Conservation (phyloP, 2,113 vertebrate genomes). For the Phalacrocorax brasilianus region DNA sequence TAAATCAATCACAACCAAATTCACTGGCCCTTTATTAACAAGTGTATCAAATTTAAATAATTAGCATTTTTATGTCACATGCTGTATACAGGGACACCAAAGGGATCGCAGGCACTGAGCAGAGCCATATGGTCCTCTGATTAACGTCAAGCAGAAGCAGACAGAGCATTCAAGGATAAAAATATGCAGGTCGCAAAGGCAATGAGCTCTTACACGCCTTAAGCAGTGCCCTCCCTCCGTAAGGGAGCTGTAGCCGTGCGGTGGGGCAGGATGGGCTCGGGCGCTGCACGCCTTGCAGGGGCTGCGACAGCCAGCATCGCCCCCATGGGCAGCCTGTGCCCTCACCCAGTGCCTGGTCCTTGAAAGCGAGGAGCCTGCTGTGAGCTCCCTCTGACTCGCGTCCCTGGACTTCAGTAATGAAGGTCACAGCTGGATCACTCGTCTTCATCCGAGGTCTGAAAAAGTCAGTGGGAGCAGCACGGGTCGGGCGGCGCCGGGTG, state of each 20-base stretch:
- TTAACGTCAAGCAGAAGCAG: background rate
- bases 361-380: background rate
- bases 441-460: no score
- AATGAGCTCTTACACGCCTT: background rate
- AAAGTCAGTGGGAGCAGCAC: fast-evolving
- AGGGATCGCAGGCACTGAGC: background rate
- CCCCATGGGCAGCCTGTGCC: background rate
- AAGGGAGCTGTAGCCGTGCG: fast-evolving
- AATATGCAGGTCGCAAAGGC: background rate
- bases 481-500: background rate
- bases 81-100: background rate
- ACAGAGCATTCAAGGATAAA: background rate
- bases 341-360: fast-evolving
- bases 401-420: background rate
- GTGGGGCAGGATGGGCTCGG: background rate
- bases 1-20: background rate
- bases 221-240: fast-evolving
- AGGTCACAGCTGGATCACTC: background rate
- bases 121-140: constrained; percentile 6
- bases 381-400: fast-evolving
- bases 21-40: background rate
- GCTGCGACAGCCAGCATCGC: background rate
- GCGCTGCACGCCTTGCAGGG: background rate
- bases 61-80: background rate
- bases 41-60: background rate